phyloP scores from a whole-genome alignment of 2,888 invertebrate genomes.

The Spisula solida region DNA sequence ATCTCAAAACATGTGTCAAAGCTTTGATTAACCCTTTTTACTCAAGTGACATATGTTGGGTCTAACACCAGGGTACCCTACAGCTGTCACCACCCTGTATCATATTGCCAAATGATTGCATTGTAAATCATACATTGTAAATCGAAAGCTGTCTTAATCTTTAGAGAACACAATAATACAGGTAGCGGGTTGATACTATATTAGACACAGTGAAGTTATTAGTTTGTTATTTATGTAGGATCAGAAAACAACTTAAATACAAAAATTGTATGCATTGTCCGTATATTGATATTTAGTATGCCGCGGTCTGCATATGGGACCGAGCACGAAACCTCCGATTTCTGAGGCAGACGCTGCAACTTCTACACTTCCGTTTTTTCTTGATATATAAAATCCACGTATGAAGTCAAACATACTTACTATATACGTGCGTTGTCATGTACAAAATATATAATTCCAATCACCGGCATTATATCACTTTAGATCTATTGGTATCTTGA shows the following conservation, averaged over 20 bases:
- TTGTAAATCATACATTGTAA: neutral
- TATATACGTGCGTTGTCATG: neutral
- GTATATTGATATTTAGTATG: neutral
- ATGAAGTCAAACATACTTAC: neutral
- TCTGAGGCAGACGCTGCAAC: neutral
- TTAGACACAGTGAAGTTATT: neutral
- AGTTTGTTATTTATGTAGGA: neutral
- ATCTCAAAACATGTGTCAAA: neutral
- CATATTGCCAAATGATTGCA: neutral
- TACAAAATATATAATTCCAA: neutral
- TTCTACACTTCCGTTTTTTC: neutral
- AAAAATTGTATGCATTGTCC: neutral
- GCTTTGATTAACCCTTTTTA: neutral
- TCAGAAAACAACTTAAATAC: neutral
- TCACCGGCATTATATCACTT: neutral
- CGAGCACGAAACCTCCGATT: neutral
- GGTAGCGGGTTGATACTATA: neutral
- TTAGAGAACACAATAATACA: neutral
- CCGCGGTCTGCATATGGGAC: no score
- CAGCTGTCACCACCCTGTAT: neutral
- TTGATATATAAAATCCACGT: neutral
- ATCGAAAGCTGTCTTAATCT: neutral
- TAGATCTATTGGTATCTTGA: neutral
- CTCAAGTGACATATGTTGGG: neutral
- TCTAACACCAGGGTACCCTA: neutral